phyloP scores from a whole-genome alignment of 2,113 vertebrate genomes.

The Maylandia zebra region DNA sequence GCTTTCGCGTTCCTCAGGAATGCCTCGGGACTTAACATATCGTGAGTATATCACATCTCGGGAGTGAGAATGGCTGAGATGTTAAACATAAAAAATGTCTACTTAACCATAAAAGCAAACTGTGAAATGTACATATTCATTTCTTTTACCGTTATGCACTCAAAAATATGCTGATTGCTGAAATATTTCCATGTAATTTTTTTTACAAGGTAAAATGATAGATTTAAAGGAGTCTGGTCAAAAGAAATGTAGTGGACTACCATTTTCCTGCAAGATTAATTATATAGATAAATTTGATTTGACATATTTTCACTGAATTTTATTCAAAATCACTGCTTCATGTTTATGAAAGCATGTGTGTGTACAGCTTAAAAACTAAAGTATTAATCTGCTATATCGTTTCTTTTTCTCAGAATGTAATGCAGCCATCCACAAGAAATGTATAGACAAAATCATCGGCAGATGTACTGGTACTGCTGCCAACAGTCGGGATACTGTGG shows the following conservation, averaged over 20 bases:
- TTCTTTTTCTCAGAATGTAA: slow-evolving; percentile 84
- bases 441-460: slow-evolving; percentile 98
- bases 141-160: neutral
- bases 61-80: neutral
- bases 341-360: neutral
- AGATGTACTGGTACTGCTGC: slow-evolving; percentile 92
- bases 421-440: slow-evolving; percentile 99
- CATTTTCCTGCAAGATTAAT: neutral
- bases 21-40: neutral
- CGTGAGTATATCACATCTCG: neutral
- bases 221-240: neutral
- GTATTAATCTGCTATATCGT: neutral
- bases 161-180: neutral
- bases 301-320: neutral
- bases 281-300: neutral
- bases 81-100: neutral
- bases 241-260: neutral
- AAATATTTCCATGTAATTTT: neutral
- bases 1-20: neutral
- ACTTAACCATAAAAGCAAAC: neutral
- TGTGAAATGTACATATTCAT: neutral
- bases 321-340: neutral
- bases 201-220: neutral
- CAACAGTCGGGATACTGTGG: slow-evolving; percentile 97
- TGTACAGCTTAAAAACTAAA: neutral